Conservation (phyloP, 2,888 invertebrate species). For the Germaria angustata region DNA sequence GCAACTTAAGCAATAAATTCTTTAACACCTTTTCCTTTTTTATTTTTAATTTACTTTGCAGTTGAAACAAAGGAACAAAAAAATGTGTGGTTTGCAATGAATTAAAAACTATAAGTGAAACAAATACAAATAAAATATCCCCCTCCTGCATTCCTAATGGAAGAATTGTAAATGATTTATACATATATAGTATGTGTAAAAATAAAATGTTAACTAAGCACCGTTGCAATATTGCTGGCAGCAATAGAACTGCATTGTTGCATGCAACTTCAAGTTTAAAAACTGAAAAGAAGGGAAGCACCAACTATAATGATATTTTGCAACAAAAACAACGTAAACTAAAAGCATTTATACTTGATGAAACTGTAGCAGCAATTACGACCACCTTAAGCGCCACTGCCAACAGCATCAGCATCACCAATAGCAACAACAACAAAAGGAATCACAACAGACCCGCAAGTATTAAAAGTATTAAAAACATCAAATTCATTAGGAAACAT, state of each 20-base stretch:
- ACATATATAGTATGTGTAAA: background rate
- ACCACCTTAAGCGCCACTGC: constrained; percentile 25
- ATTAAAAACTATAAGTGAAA: background rate
- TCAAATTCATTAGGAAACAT: constrained; percentile 34
- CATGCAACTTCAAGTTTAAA: constrained; percentile 51
- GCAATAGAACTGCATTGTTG: constrained; percentile 67
- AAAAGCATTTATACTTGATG: constrained; percentile 32
- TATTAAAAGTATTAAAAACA: constrained; percentile 27
- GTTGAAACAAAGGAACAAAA: background rate
- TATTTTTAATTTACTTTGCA: constrained; percentile 2
- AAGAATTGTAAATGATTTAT: constrained; percentile 35
- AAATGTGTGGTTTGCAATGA: constrained; percentile 4
- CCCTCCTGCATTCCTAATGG: background rate
- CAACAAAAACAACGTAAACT: constrained; percentile 36
- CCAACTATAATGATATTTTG: constrained; percentile 7
- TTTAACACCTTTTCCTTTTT: constrained; percentile 1
- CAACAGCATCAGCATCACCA: constrained; percentile 1
- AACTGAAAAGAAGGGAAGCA: constrained; percentile 27
- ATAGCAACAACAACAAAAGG: background rate
- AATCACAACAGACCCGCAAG: constrained; percentile 28
- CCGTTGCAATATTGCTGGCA: constrained; percentile 58
- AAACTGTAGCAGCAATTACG: constrained; percentile 45
- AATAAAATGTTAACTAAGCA: constrained; percentile 64
- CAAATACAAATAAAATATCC: background rate
- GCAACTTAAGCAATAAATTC: background rate